phyloP scores from a whole-genome alignment of 2,113 vertebrate genomes.

The Megaceryle torquata region DNA sequence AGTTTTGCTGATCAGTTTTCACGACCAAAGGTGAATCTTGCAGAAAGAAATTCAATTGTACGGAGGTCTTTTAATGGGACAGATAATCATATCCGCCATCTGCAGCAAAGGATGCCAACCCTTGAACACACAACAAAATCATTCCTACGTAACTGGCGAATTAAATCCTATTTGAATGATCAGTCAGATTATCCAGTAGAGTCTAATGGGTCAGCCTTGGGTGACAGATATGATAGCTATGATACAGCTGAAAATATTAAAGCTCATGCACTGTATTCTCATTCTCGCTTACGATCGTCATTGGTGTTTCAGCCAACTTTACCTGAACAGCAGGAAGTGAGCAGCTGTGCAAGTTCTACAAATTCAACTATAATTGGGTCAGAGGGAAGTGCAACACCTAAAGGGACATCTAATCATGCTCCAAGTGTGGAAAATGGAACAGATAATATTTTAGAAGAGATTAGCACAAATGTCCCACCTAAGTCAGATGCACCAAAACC shows the following conservation, averaged over 20 bases:
- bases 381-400: conserved; percentile 72
- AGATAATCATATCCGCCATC: conserved; percentile 80
- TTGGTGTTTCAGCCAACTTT: conserved; percentile 84
- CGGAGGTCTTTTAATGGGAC: conserved; percentile 86
- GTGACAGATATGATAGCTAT: conserved; percentile 75
- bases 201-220: conserved; percentile 65
- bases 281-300: conserved; percentile 85
- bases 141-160: conserved; percentile 87
- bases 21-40: conserved; percentile 66
- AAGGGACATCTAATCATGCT: conserved; percentile 58
- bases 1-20: conserved; percentile 78
- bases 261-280: conserved; percentile 68
- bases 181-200: conserved; percentile 72
- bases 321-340: conserved; percentile 85
- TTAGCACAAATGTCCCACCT: neutral
- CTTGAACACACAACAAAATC: conserved; percentile 88
- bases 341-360: conserved; percentile 78
- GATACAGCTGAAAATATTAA: conserved; percentile 76
- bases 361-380: conserved; percentile 78
- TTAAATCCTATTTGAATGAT: conserved; percentile 90
- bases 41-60: conserved; percentile 79
- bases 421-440: neutral
- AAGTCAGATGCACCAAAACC: conserved; percentile 63
- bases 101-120: conserved; percentile 88
- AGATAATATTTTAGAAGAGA: conserved; percentile 5